Base-by-base conservation (phyloP, 1,140 invertebrate genomes). In the Achroia grisella region DNA sequence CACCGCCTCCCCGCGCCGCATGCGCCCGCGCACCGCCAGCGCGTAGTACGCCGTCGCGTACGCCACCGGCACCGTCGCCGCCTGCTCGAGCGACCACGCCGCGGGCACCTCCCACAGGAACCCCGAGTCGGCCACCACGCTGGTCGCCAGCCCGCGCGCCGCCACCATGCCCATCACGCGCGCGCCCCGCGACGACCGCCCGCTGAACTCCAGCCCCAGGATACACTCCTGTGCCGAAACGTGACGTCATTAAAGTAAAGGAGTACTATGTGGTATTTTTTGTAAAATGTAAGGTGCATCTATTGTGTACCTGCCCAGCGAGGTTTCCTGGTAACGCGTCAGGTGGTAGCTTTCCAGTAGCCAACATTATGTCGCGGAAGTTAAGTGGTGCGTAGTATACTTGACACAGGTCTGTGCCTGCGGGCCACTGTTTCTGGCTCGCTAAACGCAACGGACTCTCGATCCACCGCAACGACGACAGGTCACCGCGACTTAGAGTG, bases 351-450 rank as follows among this genome's bases (percentile, higher is more conserved):
- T 98, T 98, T 49, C 97, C 97, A 14, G 95, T 96, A 1, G 97
- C 97, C 54, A 99, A 87, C 97, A 99, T 99, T 30, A 99, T 93
- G 77, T 99, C 97, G 47, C 97, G 91, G 92, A 99, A 99, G 84
- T 99, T 99, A 2, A 99, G 89, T 13, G 97, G 93, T 3, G 97
- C 93, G 84, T 97, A 98, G 71, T 97, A 94, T 6, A 99, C 96
- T 49, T 87, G 89, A 79, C 96, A 98, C 1, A 97, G 81, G 63
- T 93, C 90, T n/a, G 30, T 52, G 40, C 44, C 47, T 8, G 52
- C 42, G 43, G 35, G 42, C 40, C 34, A 23, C 35, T 73, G 73
- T 8, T 79, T 72, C 31, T 77, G 78, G 46, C 66, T 59, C 43
- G 90, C 88, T 62, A 87, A 90, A 30, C 89, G 88, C 42, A 96